Evolutionary conservation across 2,113 vertebrate genomes (phyloP).

Genomic region (Spermophilus dauricus): DNA sequence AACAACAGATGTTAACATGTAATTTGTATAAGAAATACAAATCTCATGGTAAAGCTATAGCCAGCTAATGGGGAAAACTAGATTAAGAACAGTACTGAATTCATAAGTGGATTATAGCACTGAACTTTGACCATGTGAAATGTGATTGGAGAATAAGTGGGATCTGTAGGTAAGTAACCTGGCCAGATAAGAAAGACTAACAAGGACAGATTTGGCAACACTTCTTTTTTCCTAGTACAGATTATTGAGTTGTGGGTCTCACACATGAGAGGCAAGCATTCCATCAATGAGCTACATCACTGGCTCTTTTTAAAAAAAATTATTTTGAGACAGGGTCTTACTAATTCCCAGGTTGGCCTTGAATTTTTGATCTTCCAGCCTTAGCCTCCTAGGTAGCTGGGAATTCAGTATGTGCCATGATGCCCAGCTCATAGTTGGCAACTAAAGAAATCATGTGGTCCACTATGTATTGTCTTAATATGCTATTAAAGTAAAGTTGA

Average conservation of each 20-base stretch:
- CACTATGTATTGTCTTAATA: not conserved
- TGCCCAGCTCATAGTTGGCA: not conserved
- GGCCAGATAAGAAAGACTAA: conserved; percentile 4
- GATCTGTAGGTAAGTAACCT: conserved; percentile 1
- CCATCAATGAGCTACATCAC: not conserved
- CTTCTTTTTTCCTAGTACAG: not conserved
- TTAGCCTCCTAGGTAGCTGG: not conserved
- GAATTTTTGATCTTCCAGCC: not conserved
- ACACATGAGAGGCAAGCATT: not conserved
- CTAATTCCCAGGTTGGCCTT: not conserved
- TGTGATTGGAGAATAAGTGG: conserved; percentile 44
- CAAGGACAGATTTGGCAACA: not conserved
- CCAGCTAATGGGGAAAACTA: not conserved
- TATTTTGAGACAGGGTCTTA: not conserved
- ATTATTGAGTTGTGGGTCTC: not conserved
- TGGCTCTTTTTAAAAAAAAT: not conserved
- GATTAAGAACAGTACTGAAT: conserved; percentile 7
- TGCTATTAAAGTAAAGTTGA: conserved; percentile 27
- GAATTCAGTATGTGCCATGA: not conserved
- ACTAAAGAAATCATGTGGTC: not conserved
- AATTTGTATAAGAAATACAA: conserved; percentile 5
- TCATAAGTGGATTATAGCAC: not conserved
- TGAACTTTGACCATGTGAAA: conserved; percentile 23
- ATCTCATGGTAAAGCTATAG: conserved; percentile 5
- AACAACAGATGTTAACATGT: not conserved